These are phyloP conservation scores for Ianthella basta DNA, from an alignment of 37 sponge, comb jelly and placozoan genomes.

Conservation along the genomic window DNA sequence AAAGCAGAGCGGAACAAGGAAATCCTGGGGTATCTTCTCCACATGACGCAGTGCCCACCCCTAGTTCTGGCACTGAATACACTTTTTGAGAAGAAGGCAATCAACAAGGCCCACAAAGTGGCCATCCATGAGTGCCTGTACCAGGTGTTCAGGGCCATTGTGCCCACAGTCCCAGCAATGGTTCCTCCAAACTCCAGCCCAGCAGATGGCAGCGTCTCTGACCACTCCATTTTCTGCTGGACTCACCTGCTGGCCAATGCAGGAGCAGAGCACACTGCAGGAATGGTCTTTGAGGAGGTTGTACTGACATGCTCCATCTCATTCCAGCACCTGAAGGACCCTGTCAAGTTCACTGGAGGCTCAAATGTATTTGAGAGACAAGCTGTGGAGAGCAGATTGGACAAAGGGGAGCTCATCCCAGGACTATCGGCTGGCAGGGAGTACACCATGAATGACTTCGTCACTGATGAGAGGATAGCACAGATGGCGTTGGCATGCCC, in stretches of 20 bases:
- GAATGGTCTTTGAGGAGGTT: neutral
- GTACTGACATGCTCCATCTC: conserved; percentile 29
- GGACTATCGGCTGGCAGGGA: conserved; percentile 13
- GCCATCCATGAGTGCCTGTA: conserved; percentile 45
- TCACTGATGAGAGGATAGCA: neutral
- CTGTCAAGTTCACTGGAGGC: conserved; percentile 8
- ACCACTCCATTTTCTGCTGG: conserved; percentile 34
- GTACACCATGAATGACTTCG: conserved; percentile 7
- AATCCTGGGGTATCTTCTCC: no score
- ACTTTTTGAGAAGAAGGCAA: conserved; percentile 1
- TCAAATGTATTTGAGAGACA: neutral
- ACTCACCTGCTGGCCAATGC: conserved; percentile 6
- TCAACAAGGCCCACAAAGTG: conserved; percentile 34
- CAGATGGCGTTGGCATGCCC: conserved; percentile 27
- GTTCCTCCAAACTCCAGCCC: neutral
- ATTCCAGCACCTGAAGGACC: neutral
- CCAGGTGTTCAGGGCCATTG: conserved; percentile 26
- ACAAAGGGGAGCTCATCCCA: conserved; percentile 15
- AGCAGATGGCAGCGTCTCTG: conserved; percentile 21
- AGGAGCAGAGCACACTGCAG: no score
- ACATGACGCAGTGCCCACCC: conserved; percentile 28
- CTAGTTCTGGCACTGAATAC: conserved; percentile 20
- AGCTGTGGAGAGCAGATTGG: neutral
- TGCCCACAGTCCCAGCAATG: conserved; percentile 19
- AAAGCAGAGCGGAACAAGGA: neutral